Conservation (phyloP, 2,113 vertebrate genomes). For the Halcyon senegalensis region DNA sequence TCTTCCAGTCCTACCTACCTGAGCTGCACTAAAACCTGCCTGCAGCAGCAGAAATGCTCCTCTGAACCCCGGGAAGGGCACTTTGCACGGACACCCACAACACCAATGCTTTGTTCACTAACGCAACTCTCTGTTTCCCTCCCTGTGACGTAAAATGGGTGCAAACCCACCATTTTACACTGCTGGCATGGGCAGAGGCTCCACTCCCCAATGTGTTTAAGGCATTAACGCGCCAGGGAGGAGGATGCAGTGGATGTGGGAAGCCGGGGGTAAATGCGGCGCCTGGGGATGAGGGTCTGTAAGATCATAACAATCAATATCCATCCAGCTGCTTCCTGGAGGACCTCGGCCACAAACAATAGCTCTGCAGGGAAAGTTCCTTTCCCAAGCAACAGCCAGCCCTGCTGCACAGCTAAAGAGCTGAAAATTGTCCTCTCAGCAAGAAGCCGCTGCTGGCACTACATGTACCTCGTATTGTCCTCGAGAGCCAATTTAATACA, state of each 20-base stretch:
- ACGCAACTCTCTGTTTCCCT: neutral
- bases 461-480: neutral
- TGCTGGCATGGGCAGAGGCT: neutral
- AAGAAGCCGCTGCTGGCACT: neutral
- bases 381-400: slow-evolving; percentile 59
- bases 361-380: slow-evolving; percentile 57
- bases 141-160: neutral
- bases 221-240: neutral
- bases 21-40: neutral
- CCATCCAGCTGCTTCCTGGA: slow-evolving; percentile 67
- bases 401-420: neutral
- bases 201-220: fast-evolving
- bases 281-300: neutral
- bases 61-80: neutral
- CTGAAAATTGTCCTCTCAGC: neutral
- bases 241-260: neutral
- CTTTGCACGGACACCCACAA: neutral
- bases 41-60: neutral
- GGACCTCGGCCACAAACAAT: slow-evolving; percentile 16
- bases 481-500: neutral
- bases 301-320: slow-evolving; percentile 3
- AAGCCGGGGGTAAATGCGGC: neutral
- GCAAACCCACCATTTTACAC: neutral
- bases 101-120: fast-evolving
- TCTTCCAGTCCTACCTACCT: neutral